Base-by-base conservation (phyloP, 2,113 vertebrate genomes). In the Zapus hudsonius region DNA sequence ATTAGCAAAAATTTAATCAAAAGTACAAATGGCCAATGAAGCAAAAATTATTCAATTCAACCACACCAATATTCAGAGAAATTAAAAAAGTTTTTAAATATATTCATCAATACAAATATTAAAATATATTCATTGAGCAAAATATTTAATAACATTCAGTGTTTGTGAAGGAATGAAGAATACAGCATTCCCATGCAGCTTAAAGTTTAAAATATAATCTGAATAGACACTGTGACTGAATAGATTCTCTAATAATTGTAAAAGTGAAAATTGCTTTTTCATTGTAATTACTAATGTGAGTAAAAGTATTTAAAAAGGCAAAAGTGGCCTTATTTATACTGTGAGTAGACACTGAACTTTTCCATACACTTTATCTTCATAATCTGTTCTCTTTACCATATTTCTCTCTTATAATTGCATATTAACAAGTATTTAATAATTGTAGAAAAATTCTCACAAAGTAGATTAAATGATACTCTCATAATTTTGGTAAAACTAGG, bases 31-130 rank as follows among this genome's bases (percentile, higher is more conserved):
- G 27, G 29, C 7, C 25, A 61, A 42, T 11, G 17, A 5, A 83
- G 47, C 31, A 47, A 55, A 73, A 88, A 73, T 10, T 87, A 70
- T 84, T 75, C 63, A 94, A 47, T 4, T 6, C 86, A 31, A 42
- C 11, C 79, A 84, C n/a, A 42, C 11, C 79, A 84, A 72, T 36
- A 89, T 47, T 88, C 11, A 33, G 22, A 59, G 52, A 93, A 92
- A 75, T 79, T 10, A 52, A 52, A 84, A 92, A 84, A 75, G 79
- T 75, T 74, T 44, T 92, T 83, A 83, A 89, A 83, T 15, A 6
- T 63, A 80, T 63, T 63, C 27, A 57, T 79, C 36, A 74, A 80
- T 61, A 31, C 75, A 91, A 78, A 82, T 80, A 52, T 52, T 52
- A 52, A 23, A 89, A 86, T 19, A 6, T 69, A 80, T 69, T 63